Evolutionary conservation across 2,113 vertebrate species (phyloP).

Genomic region (Taxidea taxus): DNA sequence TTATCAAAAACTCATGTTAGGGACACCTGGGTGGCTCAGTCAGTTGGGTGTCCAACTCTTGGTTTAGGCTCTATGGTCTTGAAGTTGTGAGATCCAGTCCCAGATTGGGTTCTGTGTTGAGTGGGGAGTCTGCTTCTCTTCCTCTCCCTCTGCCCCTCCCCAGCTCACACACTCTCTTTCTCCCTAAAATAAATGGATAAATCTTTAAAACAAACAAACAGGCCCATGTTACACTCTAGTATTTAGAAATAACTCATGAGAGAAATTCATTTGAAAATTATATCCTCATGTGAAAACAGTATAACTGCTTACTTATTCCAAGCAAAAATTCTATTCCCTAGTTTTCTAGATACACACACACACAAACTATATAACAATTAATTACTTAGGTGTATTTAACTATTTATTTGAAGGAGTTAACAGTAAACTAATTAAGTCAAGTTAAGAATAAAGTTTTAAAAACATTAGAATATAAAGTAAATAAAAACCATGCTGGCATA

Average conservation of each 20-base stretch:
- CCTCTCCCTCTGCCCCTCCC: neutral
- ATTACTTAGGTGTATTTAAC: neutral
- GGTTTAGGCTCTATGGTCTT: neutral
- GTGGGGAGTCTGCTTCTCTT: neutral
- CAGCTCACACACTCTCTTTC: neutral
- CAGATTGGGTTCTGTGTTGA: neutral
- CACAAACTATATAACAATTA: neutral
- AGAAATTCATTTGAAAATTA: neutral
- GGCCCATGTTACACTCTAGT: neutral
- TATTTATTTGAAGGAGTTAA: neutral
- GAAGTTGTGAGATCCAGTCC: neutral
- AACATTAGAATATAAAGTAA: neutral
- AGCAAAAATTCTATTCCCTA: neutral
- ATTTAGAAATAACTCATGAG: neutral
- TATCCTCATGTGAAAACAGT: neutral
- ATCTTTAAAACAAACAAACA: neutral
- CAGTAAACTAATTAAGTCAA: neutral
- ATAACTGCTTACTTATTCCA: neutral
- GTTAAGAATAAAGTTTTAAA: neutral
- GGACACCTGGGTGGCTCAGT: neutral
- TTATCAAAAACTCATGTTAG: neutral
- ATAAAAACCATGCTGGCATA: neutral
- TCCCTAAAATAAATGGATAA: neutral
- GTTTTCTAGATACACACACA: neutral
- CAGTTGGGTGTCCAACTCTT: neutral